Evolutionary conservation across 2,113 vertebrate genomes (phyloP), one percentile per base, ranked within the genome.

Genomic region (Saccopteryx bilineata): DNA sequence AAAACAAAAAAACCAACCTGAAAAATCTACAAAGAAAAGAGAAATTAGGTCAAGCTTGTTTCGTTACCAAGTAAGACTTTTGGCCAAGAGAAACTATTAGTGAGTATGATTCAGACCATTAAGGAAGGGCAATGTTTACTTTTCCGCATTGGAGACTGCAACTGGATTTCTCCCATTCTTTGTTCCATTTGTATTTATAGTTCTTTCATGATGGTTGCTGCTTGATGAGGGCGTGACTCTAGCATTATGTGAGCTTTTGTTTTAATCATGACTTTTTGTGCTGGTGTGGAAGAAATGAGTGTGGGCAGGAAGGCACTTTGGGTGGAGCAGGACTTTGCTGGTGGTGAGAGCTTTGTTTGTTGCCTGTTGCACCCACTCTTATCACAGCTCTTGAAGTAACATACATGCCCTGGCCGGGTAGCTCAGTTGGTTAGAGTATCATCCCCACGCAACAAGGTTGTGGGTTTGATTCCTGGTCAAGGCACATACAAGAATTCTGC

Each of bases 131-230:
- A 60, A 12, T 31, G 12, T 87, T 87, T 79, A 7, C 10, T 24
- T 52, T 26, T 87, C 18, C 50, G 28, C 66, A 68, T 66, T 50
- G 65, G 56, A 72, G 33, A 92, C 65, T 66, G 39, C 5, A 74
- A 90, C 18, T 78, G 82, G 54, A 65, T 92, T 93, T 93, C 87
- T 91, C 76, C 18, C 15, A 24, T 86, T 75, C 63, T 95, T 93
- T 95, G n/a, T 76, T 91, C 74, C 74, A 28, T 81, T 94, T 95
- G 28, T 95, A 90, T 72, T 91, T 96, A 72, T 89, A 96, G 65
- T 89, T 91, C 81, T 95, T 96, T 95, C 13, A 28, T 72, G 91
- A 83, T 48, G 83, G 31, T 88, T 85, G 31, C 68, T 95, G 76
- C 61, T 80, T 85, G 26, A 19, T 93, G 89, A 92, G 61, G 88